These are phyloP conservation scores for Athrips mouffetella DNA, from an alignment of 2,888 invertebrate species.

Conservation along the genomic window DNA sequence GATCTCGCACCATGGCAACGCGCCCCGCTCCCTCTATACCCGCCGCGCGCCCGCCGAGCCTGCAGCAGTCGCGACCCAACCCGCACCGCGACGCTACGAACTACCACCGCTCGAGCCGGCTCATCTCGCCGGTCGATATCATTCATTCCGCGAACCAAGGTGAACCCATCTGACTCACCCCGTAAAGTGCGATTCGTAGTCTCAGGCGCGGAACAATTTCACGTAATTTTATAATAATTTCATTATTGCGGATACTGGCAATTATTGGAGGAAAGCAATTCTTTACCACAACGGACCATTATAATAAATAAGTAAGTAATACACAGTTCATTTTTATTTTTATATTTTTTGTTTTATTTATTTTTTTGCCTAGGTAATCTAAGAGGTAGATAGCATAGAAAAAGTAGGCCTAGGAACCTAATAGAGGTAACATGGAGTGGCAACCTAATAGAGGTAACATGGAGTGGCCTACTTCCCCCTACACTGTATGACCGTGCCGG, in stretches of 20 bases:
- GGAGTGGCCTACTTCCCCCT: too few relatives aligned
- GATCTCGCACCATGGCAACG: constrained; percentile 86
- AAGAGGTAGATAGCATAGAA: too few relatives aligned
- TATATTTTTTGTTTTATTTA: too few relatives aligned
- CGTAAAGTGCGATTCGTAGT: not conserved
- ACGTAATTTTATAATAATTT: too few relatives aligned
- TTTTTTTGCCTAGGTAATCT: not conserved
- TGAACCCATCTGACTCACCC: constrained; percentile 7
- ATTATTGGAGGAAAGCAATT: not conserved
- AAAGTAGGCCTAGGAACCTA: too few relatives aligned
- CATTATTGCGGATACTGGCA: not conserved
- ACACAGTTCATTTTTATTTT: not conserved
- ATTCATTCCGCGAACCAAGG: not conserved
- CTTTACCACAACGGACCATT: not conserved
- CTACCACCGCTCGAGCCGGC: constrained; percentile 11
- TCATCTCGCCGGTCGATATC: constrained; percentile 13
- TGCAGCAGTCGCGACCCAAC: constrained; percentile 29
- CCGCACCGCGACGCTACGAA: constrained; percentile 25
- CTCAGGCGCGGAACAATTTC: not conserved
- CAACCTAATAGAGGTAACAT: too few relatives aligned
- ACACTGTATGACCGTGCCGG: too few relatives aligned
- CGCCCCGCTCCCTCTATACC: constrained; percentile 30
- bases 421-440: too few relatives aligned
- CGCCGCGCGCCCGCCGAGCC: constrained; percentile 23
- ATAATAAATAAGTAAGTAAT: too few relatives aligned